Percentiles rank a stretch among this genome's conserved stretches.
Evolutionary conservation across 2,888 invertebrate species (phyloP).

Genomic region (Bhutanitis thaidina): DNA sequence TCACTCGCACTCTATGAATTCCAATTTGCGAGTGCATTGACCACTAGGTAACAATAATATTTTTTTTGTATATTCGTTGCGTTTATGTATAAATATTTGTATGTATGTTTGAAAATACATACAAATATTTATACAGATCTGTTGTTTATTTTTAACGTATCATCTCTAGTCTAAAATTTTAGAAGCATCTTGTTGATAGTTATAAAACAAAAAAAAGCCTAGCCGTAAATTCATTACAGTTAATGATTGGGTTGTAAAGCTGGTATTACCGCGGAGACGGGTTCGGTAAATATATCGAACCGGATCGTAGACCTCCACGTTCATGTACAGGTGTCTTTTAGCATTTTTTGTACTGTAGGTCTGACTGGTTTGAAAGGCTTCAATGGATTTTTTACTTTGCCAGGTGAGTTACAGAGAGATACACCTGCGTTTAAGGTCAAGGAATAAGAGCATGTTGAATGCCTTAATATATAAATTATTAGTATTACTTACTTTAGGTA

Average conservation of each 20-base stretch:
- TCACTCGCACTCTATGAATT: too few relatives aligned
- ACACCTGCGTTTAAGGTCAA: not conserved
- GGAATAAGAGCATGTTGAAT: not conserved
- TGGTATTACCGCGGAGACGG: slow-evolving; percentile 1
- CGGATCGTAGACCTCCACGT: slow-evolving; percentile 1
- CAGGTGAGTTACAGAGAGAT: slow-evolving; percentile 2
- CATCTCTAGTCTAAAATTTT: too few relatives aligned
- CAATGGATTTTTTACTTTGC: slow-evolving; percentile 3
- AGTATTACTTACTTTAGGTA: too few relatives aligned
- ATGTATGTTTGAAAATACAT: too few relatives aligned
- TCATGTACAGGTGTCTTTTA: not conserved
- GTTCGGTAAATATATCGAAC: slow-evolving; percentile 11
- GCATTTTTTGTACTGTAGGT: slow-evolving; percentile 1
- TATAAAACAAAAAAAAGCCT: too few relatives aligned
- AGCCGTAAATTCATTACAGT: slow-evolving; percentile 2
- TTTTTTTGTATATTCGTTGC: too few relatives aligned
- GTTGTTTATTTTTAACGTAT: too few relatives aligned
- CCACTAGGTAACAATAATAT: too few relatives aligned
- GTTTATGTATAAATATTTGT: too few relatives aligned
- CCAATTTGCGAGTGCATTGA: too few relatives aligned
- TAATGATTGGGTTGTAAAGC: slow-evolving; percentile 4
- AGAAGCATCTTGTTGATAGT: too few relatives aligned
- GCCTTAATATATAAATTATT: not conserved
- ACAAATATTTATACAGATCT: too few relatives aligned
- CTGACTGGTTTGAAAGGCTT: slow-evolving; percentile 6